Evolutionary conservation across 2,113 vertebrate genomes (phyloP).

Genomic region (Mirounga angustirostris): DNA sequence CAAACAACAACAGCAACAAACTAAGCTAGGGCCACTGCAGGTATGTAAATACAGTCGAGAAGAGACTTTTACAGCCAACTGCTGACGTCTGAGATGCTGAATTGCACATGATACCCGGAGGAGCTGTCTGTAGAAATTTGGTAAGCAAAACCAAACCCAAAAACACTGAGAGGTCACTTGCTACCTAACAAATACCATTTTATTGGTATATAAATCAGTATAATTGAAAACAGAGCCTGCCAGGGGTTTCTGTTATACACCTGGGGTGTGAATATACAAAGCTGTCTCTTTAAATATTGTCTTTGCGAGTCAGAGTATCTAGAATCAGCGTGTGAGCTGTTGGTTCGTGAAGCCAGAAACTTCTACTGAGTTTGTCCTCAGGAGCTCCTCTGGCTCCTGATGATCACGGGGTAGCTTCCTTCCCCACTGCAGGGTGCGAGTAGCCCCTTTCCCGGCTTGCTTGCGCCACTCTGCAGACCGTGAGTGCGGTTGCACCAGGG

Average conservation of each 20-base stretch:
- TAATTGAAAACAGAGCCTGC: conserved; percentile 75
- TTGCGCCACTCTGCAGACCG: rapidly evolving
- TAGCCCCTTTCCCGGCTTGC: background rate
- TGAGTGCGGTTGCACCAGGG: rapidly evolving
- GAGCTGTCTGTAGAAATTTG: conserved; percentile 37
- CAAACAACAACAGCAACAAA: background rate
- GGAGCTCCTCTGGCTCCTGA: background rate
- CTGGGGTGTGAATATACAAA: background rate
- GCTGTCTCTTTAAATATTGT: background rate
- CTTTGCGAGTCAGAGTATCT: background rate
- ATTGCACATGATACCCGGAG: background rate
- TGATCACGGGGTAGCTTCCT: background rate
- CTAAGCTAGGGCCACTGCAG: background rate
- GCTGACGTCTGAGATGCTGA: background rate
- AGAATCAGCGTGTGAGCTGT: background rate
- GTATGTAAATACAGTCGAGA: background rate
- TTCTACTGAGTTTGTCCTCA: background rate
- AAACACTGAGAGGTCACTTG: conserved; percentile 37
- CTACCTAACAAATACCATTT: conserved; percentile 57
- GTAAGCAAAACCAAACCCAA: background rate
- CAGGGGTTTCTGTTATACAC: conserved; percentile 50
- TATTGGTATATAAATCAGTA: conserved; percentile 61
- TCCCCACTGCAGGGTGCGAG: background rate
- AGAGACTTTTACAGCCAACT: background rate
- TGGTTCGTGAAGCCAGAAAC: background rate